Base-by-base conservation (phyloP, 1,140 invertebrate genomes). In the Vollenhovia emeryi region DNA sequence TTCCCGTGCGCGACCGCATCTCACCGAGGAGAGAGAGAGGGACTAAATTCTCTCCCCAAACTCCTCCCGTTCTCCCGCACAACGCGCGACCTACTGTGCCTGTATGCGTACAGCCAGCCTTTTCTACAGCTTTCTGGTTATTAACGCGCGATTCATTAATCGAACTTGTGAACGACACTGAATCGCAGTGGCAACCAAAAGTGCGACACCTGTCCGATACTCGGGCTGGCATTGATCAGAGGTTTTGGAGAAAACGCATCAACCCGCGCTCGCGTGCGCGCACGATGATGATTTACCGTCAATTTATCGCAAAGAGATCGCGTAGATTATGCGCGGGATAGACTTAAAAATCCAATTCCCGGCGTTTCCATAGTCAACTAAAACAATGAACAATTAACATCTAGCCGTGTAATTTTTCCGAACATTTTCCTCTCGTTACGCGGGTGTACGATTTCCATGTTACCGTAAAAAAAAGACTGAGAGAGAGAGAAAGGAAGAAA, bases 111-210 rank as follows among this genome's bases (percentile, higher is more conserved):
- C 6, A 45, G n/a, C 8, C 21, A 40, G 36, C 18, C 27, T 57
- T 33, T 82, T 86, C 84, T 48, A 11, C 62, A 52, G 52, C 55
- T 66, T 82, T 89, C 45, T 59, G 43, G 40, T 83, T 88, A 83
- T 88, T 88, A 89, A 89, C 82, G 55, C 3, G 36, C 66, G 66
- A 78, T 74, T 68, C 50, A 75, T 79, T 75, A 69, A 80, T 85
- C 52, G 21, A 85, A 27, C 15, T 30, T 36, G 33, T 6, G 0
- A 40, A 55, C 18, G 15, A 66, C 21, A 80, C 40, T 57, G 33
- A 55, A 6, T 57, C 0, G 64, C 36, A 18, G 2, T n/a, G 8
- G 33, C 33, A 21, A 36, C 6, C 9, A 11, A 50, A 33, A 18
- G n/a, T 66, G 11, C 18, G 27, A 33, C n/a, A 24, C 1, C 40